Percentiles rank a stretch among this genome's conserved stretches.
These are phyloP conservation scores for Myopa testacea DNA, from an alignment of 2,888 invertebrate species.

Conservation along the genomic window DNA sequence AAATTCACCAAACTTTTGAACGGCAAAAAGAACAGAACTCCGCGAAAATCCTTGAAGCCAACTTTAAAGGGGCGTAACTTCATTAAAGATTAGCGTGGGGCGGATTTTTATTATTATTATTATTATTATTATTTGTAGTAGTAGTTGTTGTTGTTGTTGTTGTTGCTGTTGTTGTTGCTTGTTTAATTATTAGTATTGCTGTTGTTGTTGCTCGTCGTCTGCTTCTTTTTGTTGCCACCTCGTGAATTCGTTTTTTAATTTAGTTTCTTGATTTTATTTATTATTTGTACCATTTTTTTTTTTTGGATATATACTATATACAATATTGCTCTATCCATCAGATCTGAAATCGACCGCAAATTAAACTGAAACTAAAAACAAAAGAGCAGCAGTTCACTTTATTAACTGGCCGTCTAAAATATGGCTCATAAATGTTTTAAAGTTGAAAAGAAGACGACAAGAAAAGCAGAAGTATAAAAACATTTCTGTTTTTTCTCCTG, in stretches of 20 bases:
- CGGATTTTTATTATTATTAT: conserved; percentile 7
- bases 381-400: not conserved
- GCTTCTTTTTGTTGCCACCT: not conserved
- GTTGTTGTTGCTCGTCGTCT: not conserved
- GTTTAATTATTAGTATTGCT: not conserved
- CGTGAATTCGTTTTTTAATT: not conserved
- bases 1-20: conserved; percentile 33
- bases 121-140: not conserved
- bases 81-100: conserved; percentile 54
- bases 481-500: no score
- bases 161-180: conserved; percentile 6
- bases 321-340: not conserved
- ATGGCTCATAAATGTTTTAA: not conserved
- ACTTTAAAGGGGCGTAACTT: conserved; percentile 60
- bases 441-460: not conserved
- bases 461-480: no score
- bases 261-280: not conserved
- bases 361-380: not conserved
- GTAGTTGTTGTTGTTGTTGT: not conserved
- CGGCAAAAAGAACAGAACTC: not conserved
- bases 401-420: conserved; percentile 1
- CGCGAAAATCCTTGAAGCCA: conserved; percentile 34
- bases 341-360: not conserved
- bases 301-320: not conserved
- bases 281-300: not conserved